Conservation (phyloP, 2,797 vertebrate species). For the Linurgus olivaceus region DNA sequence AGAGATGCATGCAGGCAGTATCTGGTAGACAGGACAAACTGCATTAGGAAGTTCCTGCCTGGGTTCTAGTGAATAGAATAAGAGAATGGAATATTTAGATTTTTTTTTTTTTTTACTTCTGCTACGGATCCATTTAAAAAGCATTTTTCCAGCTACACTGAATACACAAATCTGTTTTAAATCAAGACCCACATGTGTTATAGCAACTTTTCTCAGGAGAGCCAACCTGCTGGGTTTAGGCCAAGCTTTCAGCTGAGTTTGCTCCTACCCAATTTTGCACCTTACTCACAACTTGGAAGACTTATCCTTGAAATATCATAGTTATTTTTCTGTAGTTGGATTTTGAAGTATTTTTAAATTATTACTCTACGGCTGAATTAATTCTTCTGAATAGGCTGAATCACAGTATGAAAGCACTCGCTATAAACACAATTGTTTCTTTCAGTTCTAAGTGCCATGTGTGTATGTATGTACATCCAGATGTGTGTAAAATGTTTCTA, state of each 20-base stretch:
- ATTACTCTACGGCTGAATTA: background rate
- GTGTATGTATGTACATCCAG: background rate
- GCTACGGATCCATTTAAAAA: background rate
- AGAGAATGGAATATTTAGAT: background rate
- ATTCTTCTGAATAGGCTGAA: background rate
- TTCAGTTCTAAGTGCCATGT: background rate
- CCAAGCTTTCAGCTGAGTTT: background rate
- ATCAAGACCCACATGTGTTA: background rate
- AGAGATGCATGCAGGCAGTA: background rate
- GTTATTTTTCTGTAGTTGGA: background rate
- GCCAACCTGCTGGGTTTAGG: background rate
- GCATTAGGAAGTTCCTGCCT: background rate
- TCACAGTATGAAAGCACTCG: background rate
- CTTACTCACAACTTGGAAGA: background rate
- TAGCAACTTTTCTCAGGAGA: background rate
- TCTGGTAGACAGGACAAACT: background rate
- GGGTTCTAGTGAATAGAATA: background rate
- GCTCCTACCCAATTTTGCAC: background rate
- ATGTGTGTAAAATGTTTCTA: background rate
- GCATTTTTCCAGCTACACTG: background rate
- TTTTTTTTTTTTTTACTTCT: background rate
- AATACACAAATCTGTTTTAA: constrained; percentile 11
- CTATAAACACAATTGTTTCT: background rate
- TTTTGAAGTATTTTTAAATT: background rate
- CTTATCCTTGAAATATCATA: background rate